Base-by-base conservation (phyloP, 1,140 invertebrate species). In the Drosophila setifemur region DNA sequence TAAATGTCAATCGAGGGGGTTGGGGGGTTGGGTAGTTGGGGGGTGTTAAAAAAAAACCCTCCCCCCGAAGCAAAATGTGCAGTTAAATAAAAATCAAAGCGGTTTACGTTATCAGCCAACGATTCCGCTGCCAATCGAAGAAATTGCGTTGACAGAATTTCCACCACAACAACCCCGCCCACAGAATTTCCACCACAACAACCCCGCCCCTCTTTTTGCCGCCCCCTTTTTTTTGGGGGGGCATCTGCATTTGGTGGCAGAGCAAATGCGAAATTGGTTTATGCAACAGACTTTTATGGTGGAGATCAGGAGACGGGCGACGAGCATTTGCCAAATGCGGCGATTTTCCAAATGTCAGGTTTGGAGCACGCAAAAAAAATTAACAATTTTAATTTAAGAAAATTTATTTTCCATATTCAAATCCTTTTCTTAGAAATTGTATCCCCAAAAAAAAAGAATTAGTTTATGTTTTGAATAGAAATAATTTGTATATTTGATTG, bases 41-140 rank as follows among this genome's bases (percentile, higher is more conserved):
- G 19, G 43, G 29, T 42, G 25, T 43, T 9, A 12, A 5, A 2
- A 31, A n/a, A n/a, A n/a, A n/a, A n/a, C n/a, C n/a, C n/a, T n/a
- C n/a, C 8, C 29, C 29, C n/a, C 9, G 45, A 52, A 72, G 69
- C 45, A 64, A 74, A 85, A 83, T 83, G 78, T 83, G 78, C 79
- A 85, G 78, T 83, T 83, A 85, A 83, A 83, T 83, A 83, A 83
- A 83, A 83, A 85, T 83, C 79, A 83, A 83, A 83, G 78, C 78
- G 79, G 70, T 85, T 83, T 83, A 79, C 81, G 74, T 75, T 79
- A 79, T 79, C 76, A 79, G 71, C 76, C 53, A 66, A 19, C 57
- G 53, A 77, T 75, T 50, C 39, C 35, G 47, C 8, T 47, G 43
- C 58, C 25, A 54, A 50, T 54, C 64, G 55, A 77, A 77, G 73